These are phyloP conservation scores for Oophaga sylvatica DNA, from an alignment of 2,797 vertebrate genomes.

Conservation along the genomic window DNA sequence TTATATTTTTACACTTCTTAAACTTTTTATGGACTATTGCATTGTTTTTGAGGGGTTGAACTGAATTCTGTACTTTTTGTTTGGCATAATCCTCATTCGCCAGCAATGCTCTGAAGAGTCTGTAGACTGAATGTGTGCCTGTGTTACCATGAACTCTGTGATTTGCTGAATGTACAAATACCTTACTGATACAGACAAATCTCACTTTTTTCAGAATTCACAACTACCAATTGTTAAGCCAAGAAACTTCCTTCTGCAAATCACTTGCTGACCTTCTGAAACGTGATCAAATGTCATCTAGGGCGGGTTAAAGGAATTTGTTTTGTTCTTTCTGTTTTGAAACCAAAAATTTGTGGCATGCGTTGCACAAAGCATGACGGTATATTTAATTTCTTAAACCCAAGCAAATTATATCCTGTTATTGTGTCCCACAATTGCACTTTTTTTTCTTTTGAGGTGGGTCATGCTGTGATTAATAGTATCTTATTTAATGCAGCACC, in stretches of 20 bases:
- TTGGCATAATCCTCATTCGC: slow-evolving; percentile 71
- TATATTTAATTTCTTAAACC: neutral
- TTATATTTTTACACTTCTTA: slow-evolving; percentile 82
- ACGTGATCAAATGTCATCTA: neutral
- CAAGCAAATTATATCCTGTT: neutral
- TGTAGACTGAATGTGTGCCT: slow-evolving; percentile 70
- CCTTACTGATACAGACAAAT: neutral
- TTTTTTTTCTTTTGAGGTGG: neutral
- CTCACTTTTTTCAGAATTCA: slow-evolving; percentile 52
- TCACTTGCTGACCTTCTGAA: neutral
- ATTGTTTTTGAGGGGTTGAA: slow-evolving; percentile 63
- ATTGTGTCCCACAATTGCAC: neutral
- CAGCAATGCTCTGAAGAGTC: slow-evolving; percentile 70
- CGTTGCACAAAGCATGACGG: neutral
- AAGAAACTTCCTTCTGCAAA: slow-evolving; percentile 64
- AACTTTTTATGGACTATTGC: slow-evolving; percentile 70
- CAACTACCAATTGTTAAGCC: slow-evolving; percentile 64
- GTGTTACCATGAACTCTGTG: slow-evolving; percentile 71
- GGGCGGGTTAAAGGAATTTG: neutral
- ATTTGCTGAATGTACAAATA: slow-evolving; percentile 77
- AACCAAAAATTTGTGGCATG: neutral
- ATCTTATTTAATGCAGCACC: neutral
- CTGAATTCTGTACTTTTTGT: slow-evolving; percentile 70
- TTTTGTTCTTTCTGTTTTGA: neutral
- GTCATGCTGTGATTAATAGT: neutral